Evolutionary conservation across 2,888 invertebrate genomes (phyloP).

Genomic region (Parapristionchus giblindavisi): DNA sequence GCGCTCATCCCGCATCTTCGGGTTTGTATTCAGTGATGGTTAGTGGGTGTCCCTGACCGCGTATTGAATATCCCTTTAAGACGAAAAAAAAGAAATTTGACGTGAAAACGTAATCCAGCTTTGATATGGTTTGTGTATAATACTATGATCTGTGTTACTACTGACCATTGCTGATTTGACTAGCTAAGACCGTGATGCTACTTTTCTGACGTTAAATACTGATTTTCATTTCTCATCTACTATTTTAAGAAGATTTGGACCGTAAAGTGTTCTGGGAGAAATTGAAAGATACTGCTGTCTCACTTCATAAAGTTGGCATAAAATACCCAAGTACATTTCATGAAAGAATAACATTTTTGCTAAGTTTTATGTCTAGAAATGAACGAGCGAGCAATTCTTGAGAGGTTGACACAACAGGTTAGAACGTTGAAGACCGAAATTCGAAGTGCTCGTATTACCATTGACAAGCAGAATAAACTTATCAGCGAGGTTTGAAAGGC

Average conservation of each 20-base stretch:
- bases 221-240: too few relatives aligned
- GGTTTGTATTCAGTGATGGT: too few relatives aligned
- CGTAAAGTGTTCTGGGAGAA: constrained; percentile 23
- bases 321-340: constrained; percentile 21
- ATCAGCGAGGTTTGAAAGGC: constrained; percentile 18
- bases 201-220: too few relatives aligned
- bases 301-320: background rate
- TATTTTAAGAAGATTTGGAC: constrained; percentile 12
- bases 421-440: constrained; percentile 17
- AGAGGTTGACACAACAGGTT: constrained; percentile 14
- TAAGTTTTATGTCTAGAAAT: background rate
- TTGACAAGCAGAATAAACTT: constrained; percentile 20
- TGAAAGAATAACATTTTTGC: background rate
- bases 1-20: constrained; percentile 8
- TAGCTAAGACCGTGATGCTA: too few relatives aligned
- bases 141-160: too few relatives aligned
- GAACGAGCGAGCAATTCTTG: constrained; percentile 5
- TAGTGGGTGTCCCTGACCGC: too few relatives aligned
- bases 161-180: too few relatives aligned
- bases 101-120: too few relatives aligned
- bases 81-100: too few relatives aligned
- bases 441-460: background rate
- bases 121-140: too few relatives aligned
- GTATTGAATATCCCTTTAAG: too few relatives aligned
- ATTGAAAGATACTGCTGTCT: background rate